These are phyloP conservation scores for Planiliza haematocheilus DNA, from an alignment of 2,113 vertebrate genomes.

Conservation along the genomic window DNA sequence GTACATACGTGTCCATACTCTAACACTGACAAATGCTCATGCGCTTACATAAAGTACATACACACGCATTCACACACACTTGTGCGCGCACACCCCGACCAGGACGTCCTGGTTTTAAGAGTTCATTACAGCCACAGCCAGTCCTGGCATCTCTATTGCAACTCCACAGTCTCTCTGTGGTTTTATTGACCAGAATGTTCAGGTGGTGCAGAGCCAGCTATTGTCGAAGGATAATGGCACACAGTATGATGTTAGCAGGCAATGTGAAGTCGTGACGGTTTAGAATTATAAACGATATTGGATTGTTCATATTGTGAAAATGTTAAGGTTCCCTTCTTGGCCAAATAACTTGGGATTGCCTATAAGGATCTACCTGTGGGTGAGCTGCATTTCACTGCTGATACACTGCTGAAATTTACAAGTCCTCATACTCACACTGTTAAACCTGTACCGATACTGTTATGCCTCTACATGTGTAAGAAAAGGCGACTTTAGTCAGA, in stretches of 20 bases:
- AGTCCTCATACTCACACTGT: too few species aligned
- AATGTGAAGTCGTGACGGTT: conserved; percentile 38
- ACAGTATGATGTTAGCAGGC: conserved; percentile 67
- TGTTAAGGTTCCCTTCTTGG: conserved; percentile 57
- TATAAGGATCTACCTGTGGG: conserved; percentile 28
- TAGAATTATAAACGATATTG: conserved; percentile 65
- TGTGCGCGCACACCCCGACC: conserved; percentile 5
- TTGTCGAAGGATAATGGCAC: conserved; percentile 70
- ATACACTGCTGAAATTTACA: too few species aligned
- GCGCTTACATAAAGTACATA: conserved; percentile 7
- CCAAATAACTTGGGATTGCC: conserved; percentile 47
- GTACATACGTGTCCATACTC: conserved; percentile 45
- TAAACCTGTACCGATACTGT: too few species aligned
- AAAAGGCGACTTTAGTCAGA: too few species aligned
- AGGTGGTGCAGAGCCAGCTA: conserved; percentile 59
- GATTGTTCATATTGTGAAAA: conserved; percentile 71
- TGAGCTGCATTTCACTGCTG: conserved; percentile 14
- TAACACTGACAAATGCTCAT: conserved; percentile 20
- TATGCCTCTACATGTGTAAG: too few species aligned
- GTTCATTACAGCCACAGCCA: conserved; percentile 72
- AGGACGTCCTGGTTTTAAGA: conserved; percentile 60
- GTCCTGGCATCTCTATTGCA: conserved; percentile 63
- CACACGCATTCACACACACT: not conserved
- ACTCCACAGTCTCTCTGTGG: conserved; percentile 50
- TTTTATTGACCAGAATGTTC: conserved; percentile 69